These are phyloP conservation scores for Steinernema carpocapsae DNA, from an alignment of 2,888 invertebrate genomes.

Conservation along the genomic window DNA sequence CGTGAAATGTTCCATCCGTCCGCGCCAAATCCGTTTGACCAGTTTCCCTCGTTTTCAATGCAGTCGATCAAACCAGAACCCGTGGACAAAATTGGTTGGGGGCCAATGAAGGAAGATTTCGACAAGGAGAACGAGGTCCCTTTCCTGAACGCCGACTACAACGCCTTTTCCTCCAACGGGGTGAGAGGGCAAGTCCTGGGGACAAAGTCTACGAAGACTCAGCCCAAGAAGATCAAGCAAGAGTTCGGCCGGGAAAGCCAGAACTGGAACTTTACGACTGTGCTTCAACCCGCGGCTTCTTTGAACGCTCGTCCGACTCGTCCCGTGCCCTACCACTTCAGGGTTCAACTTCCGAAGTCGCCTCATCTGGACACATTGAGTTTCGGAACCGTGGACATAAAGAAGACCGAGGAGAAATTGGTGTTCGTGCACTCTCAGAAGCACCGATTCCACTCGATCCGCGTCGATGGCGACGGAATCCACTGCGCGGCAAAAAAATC, in stretches of 20 bases:
- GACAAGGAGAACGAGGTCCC: constrained; percentile 20
- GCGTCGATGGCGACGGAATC: constrained; percentile 16
- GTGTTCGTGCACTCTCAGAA: constrained; percentile 16
- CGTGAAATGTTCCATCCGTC: background rate
- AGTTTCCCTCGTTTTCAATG: background rate
- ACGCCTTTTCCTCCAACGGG: background rate
- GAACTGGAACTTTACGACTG: background rate
- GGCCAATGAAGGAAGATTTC: background rate
- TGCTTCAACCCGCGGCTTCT: background rate
- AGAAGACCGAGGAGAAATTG: background rate
- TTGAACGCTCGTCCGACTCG: background rate
- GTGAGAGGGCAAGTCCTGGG: background rate
- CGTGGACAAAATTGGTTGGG: background rate
- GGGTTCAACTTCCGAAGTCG: background rate
- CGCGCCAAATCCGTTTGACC: constrained; percentile 15
- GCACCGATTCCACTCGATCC: constrained; percentile 24
- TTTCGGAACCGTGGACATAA: constrained; percentile 14
- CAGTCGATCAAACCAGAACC: background rate
- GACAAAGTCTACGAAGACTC: background rate
- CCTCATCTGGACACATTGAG: background rate
- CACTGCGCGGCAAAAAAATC: background rate
- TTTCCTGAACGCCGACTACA: background rate
- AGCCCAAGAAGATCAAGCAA: background rate
- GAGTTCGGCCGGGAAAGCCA: background rate
- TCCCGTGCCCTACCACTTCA: background rate